These are phyloP conservation scores for Motacilla alba DNA, from an alignment of 2,113 vertebrate genomes.

Conservation along the genomic window DNA sequence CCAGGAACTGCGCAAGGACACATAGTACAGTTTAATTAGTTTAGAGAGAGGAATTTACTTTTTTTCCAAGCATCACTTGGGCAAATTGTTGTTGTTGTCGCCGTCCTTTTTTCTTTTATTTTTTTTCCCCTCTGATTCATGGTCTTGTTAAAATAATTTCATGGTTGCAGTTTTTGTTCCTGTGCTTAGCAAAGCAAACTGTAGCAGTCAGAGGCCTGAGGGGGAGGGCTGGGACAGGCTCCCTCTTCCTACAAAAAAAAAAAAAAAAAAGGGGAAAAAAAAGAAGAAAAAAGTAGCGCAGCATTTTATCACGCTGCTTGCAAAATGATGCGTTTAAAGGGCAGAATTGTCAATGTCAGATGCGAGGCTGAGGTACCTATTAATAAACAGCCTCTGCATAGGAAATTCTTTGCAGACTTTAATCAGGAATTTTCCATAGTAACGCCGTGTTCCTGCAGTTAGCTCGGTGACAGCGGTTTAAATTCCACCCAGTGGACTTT, in stretches of 20 bases:
- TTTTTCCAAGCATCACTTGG: conserved; percentile 65
- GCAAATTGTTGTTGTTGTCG: conserved; percentile 51
- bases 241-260: background rate
- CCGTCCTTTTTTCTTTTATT: background rate
- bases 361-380: conserved; percentile 53
- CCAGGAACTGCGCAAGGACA: conserved; percentile 72
- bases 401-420: conserved; percentile 69
- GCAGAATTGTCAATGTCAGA: conserved; percentile 69
- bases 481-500: conserved; percentile 65
- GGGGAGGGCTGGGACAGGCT: conserved; percentile 33
- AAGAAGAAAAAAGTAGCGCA: background rate
- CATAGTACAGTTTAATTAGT: conserved; percentile 76
- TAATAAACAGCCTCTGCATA: conserved; percentile 71
- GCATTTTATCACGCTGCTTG: conserved; percentile 61
- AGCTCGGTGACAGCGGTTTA: conserved; percentile 52
- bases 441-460: conserved; percentile 57
- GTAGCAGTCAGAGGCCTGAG: conserved; percentile 35
- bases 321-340: conserved; percentile 66
- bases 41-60: conserved; percentile 48
- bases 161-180: conserved; percentile 70
- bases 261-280: background rate
- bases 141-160: conserved; percentile 75
- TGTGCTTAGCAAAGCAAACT: conserved; percentile 64
- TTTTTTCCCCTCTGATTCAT: conserved; percentile 19
- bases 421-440: conserved; percentile 76